A percentile compares a stretch with the other conserved stretches of the same genome.
Evolutionary conservation across 2,888 invertebrate genomes (phyloP).

Genomic region (Morpho achilles): DNA sequence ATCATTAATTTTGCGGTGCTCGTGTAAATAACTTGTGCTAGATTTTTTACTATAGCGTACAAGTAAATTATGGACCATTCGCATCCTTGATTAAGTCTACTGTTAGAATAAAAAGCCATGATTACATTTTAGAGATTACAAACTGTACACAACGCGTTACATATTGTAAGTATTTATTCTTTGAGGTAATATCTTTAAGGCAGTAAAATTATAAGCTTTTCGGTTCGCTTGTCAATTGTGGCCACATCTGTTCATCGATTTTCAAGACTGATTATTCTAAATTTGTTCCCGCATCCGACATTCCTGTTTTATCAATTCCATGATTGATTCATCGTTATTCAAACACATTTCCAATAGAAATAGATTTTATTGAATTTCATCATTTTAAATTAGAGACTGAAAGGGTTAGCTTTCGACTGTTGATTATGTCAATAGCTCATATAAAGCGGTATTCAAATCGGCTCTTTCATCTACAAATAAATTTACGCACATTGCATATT

Average conservation of each 20-base stretch:
- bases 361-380: slow-evolving; percentile 12
- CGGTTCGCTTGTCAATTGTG: slow-evolving; percentile 43
- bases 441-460: slow-evolving; percentile 44
- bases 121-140: slow-evolving; percentile 26
- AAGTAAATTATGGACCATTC: slow-evolving; percentile 67
- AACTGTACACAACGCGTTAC: slow-evolving; percentile 43
- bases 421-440: slow-evolving; percentile 65
- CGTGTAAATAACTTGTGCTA: slow-evolving; percentile 74
- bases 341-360: slow-evolving; percentile 16
- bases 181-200: slow-evolving; percentile 38
- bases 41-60: slow-evolving; percentile 71
- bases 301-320: slow-evolving; percentile 44
- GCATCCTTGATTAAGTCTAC: slow-evolving; percentile 41
- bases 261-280: slow-evolving; percentile 77
- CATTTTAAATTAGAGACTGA: slow-evolving; percentile 46
- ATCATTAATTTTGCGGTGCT: slow-evolving; percentile 68
- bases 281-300: slow-evolving; percentile 63
- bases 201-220: slow-evolving; percentile 35
- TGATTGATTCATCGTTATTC: slow-evolving; percentile 19
- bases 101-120: slow-evolving; percentile 33
- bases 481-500: slow-evolving; percentile 27
- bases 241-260: slow-evolving; percentile 55
- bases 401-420: slow-evolving; percentile 58
- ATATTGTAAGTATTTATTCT: slow-evolving; percentile 73
- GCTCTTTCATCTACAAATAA: slow-evolving; percentile 29